Percentiles rank a stretch among this genome's conserved stretches.
Conservation (phyloP, 2,888 invertebrate genomes). For the Nipponacmea schrenckii region DNA sequence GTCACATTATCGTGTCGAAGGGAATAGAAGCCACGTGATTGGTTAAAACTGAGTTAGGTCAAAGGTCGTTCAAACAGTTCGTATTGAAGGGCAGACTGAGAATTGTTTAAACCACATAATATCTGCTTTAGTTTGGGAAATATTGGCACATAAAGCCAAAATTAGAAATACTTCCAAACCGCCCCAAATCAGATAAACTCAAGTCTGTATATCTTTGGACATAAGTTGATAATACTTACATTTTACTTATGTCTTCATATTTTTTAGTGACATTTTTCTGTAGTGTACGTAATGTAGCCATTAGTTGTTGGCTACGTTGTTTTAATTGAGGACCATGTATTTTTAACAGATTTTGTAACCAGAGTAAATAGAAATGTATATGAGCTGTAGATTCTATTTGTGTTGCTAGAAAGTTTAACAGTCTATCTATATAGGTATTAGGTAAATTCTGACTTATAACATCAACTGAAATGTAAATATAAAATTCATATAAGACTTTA, state of each 20-base stretch:
- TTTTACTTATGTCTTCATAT: slow-evolving; percentile 83
- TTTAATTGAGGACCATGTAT: slow-evolving; percentile 73
- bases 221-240: slow-evolving; percentile 72
- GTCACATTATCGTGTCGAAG: no score
- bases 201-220: no score
- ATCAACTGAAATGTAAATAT: slow-evolving; percentile 74
- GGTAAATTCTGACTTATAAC: slow-evolving; percentile 79
- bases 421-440: slow-evolving; percentile 79
- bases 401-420: slow-evolving; percentile 77
- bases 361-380: slow-evolving; percentile 86
- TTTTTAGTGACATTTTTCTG: slow-evolving; percentile 77
- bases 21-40: no score
- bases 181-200: no score
- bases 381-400: slow-evolving; percentile 83
- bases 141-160: no score
- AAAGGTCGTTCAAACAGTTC: no score
- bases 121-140: no score
- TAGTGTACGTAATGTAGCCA: slow-evolving; percentile 77
- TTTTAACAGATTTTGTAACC: slow-evolving; percentile 79
- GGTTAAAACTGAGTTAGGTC: no score
- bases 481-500: not conserved
- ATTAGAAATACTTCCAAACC: no score
- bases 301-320: slow-evolving; percentile 71
- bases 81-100: no score
- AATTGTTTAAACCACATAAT: no score